Evolutionary conservation across 2,888 invertebrate species (phyloP), one percentile per base, ranked within the genome.

Genomic region (Drosophila nr. perissopoda): DNA sequence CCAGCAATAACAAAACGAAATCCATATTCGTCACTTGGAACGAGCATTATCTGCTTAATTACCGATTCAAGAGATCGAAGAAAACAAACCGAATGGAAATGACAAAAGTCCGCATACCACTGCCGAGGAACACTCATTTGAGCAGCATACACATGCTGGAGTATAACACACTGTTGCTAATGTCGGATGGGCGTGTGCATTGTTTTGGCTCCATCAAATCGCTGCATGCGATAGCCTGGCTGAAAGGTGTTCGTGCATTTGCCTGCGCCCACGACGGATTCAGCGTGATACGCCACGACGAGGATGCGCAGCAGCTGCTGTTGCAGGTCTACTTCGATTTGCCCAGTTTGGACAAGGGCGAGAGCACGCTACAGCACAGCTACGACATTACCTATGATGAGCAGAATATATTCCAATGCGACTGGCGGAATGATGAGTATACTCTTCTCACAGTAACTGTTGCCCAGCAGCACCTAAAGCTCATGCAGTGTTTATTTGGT

Each of bases 1-100:
- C 80, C 11, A 88, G 77, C 45, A 86, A 76, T 34, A 85, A 76
- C 33, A 92, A 91, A 77, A 78, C 68, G 0, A 78, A 78, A 45
- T 89, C 91, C 0, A 91, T 92, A 1, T 92, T 92, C 64, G 91
- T 93, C 18, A 90, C 92, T 11, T 93, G 93, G 93, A 91, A 91
- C 53, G 90, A 91, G 49, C 82, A 90, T 36, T 92, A 91, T 65
- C 69, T 93, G 29, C 73, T 92, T 0, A 93, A 91, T 69, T 92
- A 89, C 65, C 91, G 92, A 13, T 92, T 93, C 21, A 93, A 92
- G 73, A 90, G 83, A 52, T 79, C 83, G 0, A 76, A 69, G 16
- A 83, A 77, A 33, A 78, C 64, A 4, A 78, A 79, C 8, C 69
- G 72, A 62, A 80, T 83, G 33, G 88, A 84, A 45, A 78, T 91